Evolutionary conservation across 37 sponge, comb jelly and placozoan genomes (phyloP).

Genomic region (Lycopodina hypogea): DNA sequence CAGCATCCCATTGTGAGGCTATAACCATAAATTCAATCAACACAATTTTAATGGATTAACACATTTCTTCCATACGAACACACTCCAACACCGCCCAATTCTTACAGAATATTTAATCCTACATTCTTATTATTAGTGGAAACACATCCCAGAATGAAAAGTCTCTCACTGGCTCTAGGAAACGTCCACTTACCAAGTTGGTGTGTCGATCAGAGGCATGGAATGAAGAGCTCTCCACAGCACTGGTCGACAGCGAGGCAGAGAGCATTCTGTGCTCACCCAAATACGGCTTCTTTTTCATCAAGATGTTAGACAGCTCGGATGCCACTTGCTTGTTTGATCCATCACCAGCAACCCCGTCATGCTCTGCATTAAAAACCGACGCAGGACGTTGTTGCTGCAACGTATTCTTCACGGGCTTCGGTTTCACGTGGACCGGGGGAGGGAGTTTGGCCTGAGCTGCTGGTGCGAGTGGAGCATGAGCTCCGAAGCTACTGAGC

Average conservation of each 20-base stretch:
- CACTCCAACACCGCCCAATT: no score
- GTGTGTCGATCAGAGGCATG: no score
- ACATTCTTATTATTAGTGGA: no score
- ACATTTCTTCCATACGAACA: no score
- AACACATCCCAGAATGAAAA: no score
- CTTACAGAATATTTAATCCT: no score
- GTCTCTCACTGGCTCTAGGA: no score
- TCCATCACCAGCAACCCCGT: not conserved
- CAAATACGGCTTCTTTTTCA: not conserved
- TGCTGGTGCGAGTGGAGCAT: not conserved
- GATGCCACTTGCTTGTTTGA: not conserved
- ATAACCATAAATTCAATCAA: no score
- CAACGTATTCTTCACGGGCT: not conserved
- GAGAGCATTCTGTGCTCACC: not conserved
- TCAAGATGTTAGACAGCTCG: not conserved
- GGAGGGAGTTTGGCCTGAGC: not conserved
- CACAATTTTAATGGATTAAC: no score
- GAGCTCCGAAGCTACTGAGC: not conserved
- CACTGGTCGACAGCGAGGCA: not conserved
- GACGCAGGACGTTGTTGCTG: not conserved
- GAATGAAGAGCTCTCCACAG: not conserved
- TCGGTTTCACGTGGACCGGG: not conserved
- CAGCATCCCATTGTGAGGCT: no score
- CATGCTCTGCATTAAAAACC: not conserved
- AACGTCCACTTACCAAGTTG: no score